Conservation (phyloP, 64 coral and sea anemone genomes). For the Astreopora myriophthalma region DNA sequence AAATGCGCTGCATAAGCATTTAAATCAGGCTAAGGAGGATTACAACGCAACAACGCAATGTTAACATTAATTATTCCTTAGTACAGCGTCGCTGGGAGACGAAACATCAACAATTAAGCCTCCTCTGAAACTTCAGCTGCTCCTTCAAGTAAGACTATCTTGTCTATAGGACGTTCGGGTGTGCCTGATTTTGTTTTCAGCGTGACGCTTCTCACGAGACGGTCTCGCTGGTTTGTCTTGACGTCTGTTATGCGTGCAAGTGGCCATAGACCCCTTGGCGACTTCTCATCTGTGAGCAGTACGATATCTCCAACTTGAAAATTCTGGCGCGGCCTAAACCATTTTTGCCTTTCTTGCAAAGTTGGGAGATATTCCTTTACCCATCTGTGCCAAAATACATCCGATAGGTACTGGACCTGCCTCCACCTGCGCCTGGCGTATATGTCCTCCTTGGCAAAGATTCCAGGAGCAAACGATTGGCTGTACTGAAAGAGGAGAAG, state of each 20-base stretch:
- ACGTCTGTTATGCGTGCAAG: not conserved
- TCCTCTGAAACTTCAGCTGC: not conserved
- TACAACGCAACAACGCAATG: not conserved
- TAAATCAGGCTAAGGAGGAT: not conserved
- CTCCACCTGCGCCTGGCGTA: no score
- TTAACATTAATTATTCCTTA: not conserved
- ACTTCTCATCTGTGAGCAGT: not conserved
- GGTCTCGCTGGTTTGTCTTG: not conserved
- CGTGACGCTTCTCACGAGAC: not conserved
- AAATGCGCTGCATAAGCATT: slow-evolving; percentile 13
- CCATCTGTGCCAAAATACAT: not conserved
- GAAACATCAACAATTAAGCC: not conserved
- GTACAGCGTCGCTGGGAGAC: not conserved
- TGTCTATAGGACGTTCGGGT: not conserved
- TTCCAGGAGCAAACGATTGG: no score
- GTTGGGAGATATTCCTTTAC: not conserved
- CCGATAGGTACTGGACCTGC: no score
- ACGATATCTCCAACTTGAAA: not conserved
- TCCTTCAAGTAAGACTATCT: not conserved
- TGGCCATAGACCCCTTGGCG: not conserved
- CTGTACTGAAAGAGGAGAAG: no score
- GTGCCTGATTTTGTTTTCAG: not conserved
- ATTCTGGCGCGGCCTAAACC: not conserved
- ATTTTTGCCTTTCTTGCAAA: not conserved
- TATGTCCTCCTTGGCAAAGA: no score